Conservation (phyloP, 2,113 vertebrate species). For the Nyctereutes procyonoides region DNA sequence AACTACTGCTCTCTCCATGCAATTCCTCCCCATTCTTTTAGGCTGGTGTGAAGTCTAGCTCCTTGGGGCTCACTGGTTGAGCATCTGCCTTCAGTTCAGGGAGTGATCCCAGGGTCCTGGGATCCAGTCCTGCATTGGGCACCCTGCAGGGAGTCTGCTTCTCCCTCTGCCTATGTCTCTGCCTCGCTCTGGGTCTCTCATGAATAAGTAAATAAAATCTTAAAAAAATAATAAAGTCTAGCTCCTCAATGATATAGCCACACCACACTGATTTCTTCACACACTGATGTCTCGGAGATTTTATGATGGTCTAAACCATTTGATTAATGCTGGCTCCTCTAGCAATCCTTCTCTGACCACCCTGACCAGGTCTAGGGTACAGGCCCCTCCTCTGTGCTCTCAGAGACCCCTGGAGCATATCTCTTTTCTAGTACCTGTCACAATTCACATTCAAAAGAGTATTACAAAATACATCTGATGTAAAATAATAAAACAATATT, state of each 20-base stretch:
- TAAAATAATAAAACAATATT: background rate
- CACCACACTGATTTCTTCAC: background rate
- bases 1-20: background rate
- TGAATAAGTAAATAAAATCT: too few relatives aligned
- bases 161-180: too few relatives aligned
- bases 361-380: background rate
- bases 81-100: too few relatives aligned
- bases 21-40: background rate
- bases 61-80: background rate
- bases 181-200: too few relatives aligned
- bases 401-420: background rate
- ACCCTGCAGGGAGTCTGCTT: too few relatives aligned
- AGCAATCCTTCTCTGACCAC: background rate
- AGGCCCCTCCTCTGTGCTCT: background rate
- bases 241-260: background rate
- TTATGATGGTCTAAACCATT: background rate
- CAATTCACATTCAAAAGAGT: background rate
- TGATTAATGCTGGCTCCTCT: background rate
- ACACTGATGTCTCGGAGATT: background rate
- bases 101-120: too few relatives aligned
- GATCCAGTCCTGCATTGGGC: too few relatives aligned
- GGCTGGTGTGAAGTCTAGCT: background rate
- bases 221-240: background rate
- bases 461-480: background rate
- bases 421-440: background rate